phyloP scores from a whole-genome alignment of 2,797 vertebrate genomes.

The Acanthopagrus latus region DNA sequence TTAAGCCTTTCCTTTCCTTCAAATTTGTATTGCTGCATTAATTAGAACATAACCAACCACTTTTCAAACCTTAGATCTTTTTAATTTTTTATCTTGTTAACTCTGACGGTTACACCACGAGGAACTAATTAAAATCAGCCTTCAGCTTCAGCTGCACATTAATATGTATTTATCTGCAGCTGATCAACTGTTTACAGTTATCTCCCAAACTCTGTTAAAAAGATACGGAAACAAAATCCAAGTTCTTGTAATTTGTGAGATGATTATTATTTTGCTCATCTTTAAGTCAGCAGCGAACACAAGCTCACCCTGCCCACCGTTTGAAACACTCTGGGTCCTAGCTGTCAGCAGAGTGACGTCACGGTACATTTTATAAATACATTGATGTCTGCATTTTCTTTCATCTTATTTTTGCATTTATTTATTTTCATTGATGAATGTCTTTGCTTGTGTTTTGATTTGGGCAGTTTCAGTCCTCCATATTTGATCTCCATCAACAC shows the following conservation, averaged over 20 bases:
- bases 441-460: constrained; percentile 9
- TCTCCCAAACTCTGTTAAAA: no score
- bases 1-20: no score
- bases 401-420: no score
- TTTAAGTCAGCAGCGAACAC: not conserved
- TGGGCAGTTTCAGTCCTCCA: no score
- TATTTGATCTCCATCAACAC: constrained; percentile 1
- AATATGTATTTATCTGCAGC: not conserved
- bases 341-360: no score
- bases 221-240: no score
- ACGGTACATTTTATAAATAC: no score
- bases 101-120: not conserved
- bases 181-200: not conserved
- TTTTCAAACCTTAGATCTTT: not conserved
- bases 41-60: not conserved
- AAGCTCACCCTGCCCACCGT: not conserved
- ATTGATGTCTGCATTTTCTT: no score
- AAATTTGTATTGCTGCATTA: not conserved
- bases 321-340: no score
- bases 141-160: not conserved
- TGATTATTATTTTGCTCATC: no score
- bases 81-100: not conserved
- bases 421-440: not conserved
- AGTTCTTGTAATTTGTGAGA: no score
- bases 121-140: constrained; percentile 11